phyloP scores from a whole-genome alignment of 2,797 vertebrate species.

The Lutjanus campechanus region DNA sequence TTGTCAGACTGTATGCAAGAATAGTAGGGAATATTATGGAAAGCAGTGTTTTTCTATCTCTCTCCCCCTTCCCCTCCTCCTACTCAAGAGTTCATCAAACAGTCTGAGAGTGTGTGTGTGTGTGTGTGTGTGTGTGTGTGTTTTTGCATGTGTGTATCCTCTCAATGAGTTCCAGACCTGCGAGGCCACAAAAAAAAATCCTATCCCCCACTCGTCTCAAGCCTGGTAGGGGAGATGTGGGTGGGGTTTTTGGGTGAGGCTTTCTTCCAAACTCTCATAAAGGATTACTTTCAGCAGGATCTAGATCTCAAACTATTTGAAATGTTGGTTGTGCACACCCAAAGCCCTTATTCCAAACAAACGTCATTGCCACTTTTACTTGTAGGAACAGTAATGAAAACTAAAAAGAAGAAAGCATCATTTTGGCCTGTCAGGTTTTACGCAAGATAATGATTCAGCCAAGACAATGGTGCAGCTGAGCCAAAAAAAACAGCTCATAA shows the following conservation, averaged over 20 bases:
- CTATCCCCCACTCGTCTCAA: constrained; percentile 41
- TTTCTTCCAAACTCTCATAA: constrained; percentile 48
- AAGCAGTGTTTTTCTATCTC: constrained; percentile 29
- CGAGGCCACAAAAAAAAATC: constrained; percentile 34
- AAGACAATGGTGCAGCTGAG: constrained; percentile 1
- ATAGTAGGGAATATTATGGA: constrained; percentile 20
- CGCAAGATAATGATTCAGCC: constrained; percentile 14
- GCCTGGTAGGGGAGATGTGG: constrained; percentile 53
- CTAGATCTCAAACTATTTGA: constrained; percentile 27
- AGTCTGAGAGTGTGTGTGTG: constrained; percentile 22
- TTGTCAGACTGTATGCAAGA: neutral
- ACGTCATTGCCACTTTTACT: neutral
- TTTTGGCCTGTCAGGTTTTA: constrained; percentile 2
- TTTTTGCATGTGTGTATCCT: constrained; percentile 45
- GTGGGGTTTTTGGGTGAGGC: constrained; percentile 58
- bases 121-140: constrained; percentile 32
- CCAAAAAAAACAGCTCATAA: constrained; percentile 1
- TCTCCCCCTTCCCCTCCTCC: constrained; percentile 29
- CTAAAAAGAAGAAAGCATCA: constrained; percentile 5
- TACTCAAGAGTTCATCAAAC: constrained; percentile 63
- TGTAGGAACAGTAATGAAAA: constrained; percentile 1
- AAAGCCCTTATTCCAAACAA: constrained; percentile 38
- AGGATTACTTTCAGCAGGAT: constrained; percentile 47
- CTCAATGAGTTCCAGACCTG: constrained; percentile 83
- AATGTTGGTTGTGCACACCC: constrained; percentile 20